Conservation (phyloP, 2,888 invertebrate genomes). For the Scaptomyza flava region DNA sequence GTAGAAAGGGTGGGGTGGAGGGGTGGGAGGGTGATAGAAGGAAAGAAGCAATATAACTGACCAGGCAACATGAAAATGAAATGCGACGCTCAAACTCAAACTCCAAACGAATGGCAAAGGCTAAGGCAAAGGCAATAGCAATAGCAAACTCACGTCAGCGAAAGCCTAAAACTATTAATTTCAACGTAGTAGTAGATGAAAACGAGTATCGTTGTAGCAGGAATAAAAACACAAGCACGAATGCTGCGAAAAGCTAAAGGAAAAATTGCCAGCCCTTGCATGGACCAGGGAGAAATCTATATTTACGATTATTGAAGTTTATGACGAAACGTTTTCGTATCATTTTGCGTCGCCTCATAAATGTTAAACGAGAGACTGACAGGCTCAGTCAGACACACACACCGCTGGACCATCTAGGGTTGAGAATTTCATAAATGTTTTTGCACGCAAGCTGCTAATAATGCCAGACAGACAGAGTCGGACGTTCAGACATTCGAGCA, state of each 20-base stretch:
- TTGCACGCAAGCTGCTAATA: constrained; percentile 78
- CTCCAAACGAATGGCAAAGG: constrained; percentile 4
- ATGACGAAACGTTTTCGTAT: constrained; percentile 82
- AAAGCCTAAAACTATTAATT: constrained; percentile 79
- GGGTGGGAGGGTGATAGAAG: not conserved
- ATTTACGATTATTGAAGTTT: constrained; percentile 83
- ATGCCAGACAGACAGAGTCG: constrained; percentile 41
- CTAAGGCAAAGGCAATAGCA: constrained; percentile 4
- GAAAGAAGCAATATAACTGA: constrained; percentile 59
- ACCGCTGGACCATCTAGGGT: constrained; percentile 28
- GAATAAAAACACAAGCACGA: constrained; percentile 5
- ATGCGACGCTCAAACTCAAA: constrained; percentile 57
- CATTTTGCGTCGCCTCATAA: constrained; percentile 80
- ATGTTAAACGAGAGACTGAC: constrained; percentile 63
- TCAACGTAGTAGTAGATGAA: constrained; percentile 49
- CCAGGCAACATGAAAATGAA: constrained; percentile 71
- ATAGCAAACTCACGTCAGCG: constrained; percentile 21
- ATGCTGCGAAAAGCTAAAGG: constrained; percentile 3
- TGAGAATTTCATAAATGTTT: constrained; percentile 74
- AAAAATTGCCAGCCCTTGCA: constrained; percentile 28
- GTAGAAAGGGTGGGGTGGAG: not conserved
- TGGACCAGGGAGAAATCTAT: constrained; percentile 76
- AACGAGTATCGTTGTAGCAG: constrained; percentile 6
- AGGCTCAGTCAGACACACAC: constrained; percentile 23
- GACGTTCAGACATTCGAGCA: not conserved